These are phyloP conservation scores for Sinelater perroti DNA, from an alignment of 2,888 invertebrate genomes.

Conservation along the genomic window DNA sequence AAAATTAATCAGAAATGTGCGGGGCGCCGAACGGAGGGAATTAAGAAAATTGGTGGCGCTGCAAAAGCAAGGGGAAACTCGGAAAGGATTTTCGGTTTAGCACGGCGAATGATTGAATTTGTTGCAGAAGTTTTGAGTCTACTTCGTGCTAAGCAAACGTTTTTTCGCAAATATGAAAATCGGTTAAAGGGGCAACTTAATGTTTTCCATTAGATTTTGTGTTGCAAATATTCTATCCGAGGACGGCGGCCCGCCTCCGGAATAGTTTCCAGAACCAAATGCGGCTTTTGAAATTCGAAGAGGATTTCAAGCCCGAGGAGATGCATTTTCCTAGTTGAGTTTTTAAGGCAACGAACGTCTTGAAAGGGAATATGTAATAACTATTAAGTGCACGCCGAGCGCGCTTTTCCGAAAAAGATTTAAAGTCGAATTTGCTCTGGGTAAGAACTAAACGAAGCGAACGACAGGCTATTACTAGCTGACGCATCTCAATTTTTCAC, in stretches of 20 bases:
- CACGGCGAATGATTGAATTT: constrained; percentile 37
- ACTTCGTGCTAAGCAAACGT: too few relatives aligned
- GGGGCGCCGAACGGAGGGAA: constrained; percentile 33
- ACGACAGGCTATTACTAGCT: constrained; percentile 53
- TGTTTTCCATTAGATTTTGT: too few relatives aligned
- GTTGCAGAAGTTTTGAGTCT: constrained; percentile 33
- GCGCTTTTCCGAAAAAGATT: background rate
- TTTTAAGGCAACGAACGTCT: background rate
- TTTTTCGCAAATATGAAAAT: too few relatives aligned
- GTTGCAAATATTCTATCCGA: too few relatives aligned
- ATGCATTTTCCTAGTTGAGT: background rate
- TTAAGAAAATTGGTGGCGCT: constrained; percentile 36
- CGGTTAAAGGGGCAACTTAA: too few relatives aligned
- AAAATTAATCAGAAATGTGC: constrained; percentile 39
- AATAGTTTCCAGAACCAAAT: background rate
- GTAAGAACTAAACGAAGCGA: constrained; percentile 41
- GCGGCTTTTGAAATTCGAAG: background rate
- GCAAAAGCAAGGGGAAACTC: constrained; percentile 35
- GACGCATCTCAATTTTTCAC: constrained; percentile 54
- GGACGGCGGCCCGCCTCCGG: too few relatives aligned
- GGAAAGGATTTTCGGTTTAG: constrained; percentile 38
- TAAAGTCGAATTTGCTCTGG: constrained; percentile 27
- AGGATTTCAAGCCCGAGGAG: background rate
- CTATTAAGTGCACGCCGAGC: constrained; percentile 3
- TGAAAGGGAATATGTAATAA: constrained; percentile 12